Conservation (phyloP, 2,113 vertebrate genomes). For the Apodemus speciosus region DNA sequence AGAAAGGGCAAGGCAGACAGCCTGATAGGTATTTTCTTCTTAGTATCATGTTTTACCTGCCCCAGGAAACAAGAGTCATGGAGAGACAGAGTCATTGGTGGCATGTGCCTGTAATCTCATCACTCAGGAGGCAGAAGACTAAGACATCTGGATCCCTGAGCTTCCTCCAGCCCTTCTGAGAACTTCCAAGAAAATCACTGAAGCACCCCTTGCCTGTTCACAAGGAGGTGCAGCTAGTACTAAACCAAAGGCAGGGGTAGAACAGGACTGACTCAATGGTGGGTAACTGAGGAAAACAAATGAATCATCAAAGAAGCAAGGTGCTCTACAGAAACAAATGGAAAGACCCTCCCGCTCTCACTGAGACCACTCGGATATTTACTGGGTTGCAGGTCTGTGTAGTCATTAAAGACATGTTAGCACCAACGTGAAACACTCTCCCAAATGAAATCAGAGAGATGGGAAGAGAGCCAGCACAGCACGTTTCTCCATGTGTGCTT, state of each 20-base stretch:
- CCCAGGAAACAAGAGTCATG: neutral
- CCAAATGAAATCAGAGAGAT: neutral
- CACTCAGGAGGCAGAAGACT: neutral
- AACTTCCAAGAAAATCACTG: neutral
- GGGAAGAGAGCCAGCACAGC: neutral
- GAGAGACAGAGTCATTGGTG: neutral
- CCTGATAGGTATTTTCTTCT: neutral
- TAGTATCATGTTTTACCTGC: neutral
- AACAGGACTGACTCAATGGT: neutral
- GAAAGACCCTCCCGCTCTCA: neutral
- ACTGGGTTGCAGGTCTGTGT: neutral
- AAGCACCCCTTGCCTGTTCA: neutral
- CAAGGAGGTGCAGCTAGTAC: neutral
- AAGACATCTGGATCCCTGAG: neutral
- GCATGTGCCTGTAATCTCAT: neutral
- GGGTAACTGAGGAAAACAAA: neutral
- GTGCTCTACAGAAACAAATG: neutral
- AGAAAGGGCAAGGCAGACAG: too few species aligned
- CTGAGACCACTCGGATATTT: neutral
- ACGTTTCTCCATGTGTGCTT: neutral
- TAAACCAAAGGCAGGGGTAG: neutral
- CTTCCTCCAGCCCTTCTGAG: neutral
- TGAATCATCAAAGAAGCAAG: neutral
- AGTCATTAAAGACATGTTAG: neutral
- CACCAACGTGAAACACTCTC: constrained; percentile 11